Conservation (phyloP, 2,888 invertebrate species). For the Serripes groenlandicus region DNA sequence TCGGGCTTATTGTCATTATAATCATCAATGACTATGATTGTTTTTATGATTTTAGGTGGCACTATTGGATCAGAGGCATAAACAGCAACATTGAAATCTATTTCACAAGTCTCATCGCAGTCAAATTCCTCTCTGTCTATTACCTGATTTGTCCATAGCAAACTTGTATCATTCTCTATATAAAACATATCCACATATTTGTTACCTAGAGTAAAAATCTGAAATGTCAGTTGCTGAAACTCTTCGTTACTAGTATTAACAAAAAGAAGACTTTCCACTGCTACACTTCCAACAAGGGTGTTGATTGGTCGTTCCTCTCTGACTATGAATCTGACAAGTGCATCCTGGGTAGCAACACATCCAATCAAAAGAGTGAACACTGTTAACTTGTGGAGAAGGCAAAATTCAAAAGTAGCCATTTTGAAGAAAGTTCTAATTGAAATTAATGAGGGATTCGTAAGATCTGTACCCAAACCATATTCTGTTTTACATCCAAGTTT, state of each 20-base stretch:
- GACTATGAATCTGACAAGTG: constrained; percentile 55
- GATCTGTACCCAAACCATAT: background rate
- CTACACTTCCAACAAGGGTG: constrained; percentile 68
- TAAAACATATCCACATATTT: constrained; percentile 66
- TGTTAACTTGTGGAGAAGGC: background rate
- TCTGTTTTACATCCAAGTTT: background rate
- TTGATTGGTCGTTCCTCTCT: constrained; percentile 44
- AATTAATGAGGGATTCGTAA: background rate
- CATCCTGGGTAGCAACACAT: constrained; percentile 52
- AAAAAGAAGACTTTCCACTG: constrained; percentile 64
- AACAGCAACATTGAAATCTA: constrained; percentile 76
- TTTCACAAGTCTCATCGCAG: constrained; percentile 69
- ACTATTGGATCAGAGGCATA: constrained; percentile 46
- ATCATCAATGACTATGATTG: constrained; percentile 73
- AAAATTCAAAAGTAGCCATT: background rate
- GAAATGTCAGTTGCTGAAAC: constrained; percentile 59
- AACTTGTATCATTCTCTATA: constrained; percentile 73
- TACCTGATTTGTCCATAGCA: constrained; percentile 68
- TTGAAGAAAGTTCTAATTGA: background rate
- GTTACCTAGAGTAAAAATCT: constrained; percentile 65
- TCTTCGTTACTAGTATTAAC: constrained; percentile 45
- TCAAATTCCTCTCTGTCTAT: constrained; percentile 77
- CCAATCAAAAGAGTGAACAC: constrained; percentile 17
- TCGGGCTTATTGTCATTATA: constrained; percentile 78
- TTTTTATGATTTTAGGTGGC: constrained; percentile 70